Percentiles rank a stretch among this genome's conserved stretches.
These are phyloP conservation scores for Gryon sp. DNA, from an alignment of 1,140 invertebrate genomes.

Conservation along the genomic window DNA sequence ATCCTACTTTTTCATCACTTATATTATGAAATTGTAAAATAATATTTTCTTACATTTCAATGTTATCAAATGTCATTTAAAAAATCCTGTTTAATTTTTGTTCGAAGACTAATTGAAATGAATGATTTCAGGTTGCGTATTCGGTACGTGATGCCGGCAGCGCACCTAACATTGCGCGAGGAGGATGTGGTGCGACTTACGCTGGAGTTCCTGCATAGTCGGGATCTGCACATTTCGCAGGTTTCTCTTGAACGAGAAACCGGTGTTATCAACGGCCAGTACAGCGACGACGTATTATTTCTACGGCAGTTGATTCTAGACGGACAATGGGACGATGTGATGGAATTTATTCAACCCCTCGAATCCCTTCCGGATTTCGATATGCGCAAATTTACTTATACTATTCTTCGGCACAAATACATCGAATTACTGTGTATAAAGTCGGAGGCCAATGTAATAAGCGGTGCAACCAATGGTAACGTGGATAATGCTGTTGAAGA, in stretches of 20 bases:
- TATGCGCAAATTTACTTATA: slow-evolving; percentile 89
- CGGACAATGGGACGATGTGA: slow-evolving; percentile 98
- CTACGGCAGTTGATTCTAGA: slow-evolving; percentile 96
- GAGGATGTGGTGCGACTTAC: slow-evolving; percentile 94
- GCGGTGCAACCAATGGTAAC: slow-evolving; percentile 82
- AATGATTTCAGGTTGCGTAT: slow-evolving; percentile 80
- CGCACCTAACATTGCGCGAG: slow-evolving; percentile 90
- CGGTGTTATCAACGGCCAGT: slow-evolving; percentile 95
- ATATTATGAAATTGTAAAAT: no score
- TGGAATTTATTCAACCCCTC: slow-evolving; percentile 98
- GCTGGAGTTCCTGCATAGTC: slow-evolving; percentile 94
- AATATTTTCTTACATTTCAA: no score
- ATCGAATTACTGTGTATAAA: slow-evolving; percentile 96
- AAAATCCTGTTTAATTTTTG: no score
- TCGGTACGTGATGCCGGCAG: slow-evolving; percentile 88
- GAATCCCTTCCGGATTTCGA: slow-evolving; percentile 89
- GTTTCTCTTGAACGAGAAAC: slow-evolving; percentile 96
- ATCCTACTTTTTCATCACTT: no score
- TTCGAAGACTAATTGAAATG: neutral
- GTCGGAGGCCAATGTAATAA: slow-evolving; percentile 87
- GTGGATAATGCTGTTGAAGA: slow-evolving; percentile 96
- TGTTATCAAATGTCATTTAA: no score
- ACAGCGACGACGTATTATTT: slow-evolving; percentile 95
- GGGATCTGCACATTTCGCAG: slow-evolving; percentile 94
- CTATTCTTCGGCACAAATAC: slow-evolving; percentile 93